A percentile compares a stretch with the other conserved stretches of the same genome.
These are phyloP conservation scores for Drosophila neotestacea DNA, from an alignment of 2,888 invertebrate species.

Conservation along the genomic window DNA sequence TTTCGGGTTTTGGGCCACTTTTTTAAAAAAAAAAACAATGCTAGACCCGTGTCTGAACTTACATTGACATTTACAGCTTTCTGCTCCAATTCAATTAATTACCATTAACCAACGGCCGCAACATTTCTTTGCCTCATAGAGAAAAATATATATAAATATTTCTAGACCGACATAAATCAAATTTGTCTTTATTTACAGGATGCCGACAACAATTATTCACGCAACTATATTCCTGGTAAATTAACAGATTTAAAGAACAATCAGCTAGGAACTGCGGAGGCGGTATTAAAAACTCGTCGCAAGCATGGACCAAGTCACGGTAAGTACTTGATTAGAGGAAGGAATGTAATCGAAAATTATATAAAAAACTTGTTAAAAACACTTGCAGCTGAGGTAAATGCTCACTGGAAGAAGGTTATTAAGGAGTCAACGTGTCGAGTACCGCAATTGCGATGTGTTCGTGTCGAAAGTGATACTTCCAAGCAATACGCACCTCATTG, in stretches of 20 bases:
- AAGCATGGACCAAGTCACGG: constrained; percentile 58
- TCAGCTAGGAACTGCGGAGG: constrained; percentile 80
- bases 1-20: neutral
- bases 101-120: constrained; percentile 29
- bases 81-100: constrained; percentile 51
- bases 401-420: constrained; percentile 77
- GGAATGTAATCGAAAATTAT: neutral
- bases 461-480: constrained; percentile 87
- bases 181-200: constrained; percentile 61
- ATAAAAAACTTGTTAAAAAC: neutral
- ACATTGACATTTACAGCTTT: constrained; percentile 27
- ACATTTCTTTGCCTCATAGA: constrained; percentile 25
- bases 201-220: constrained; percentile 77
- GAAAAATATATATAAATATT: neutral
- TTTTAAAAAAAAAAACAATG: neutral
- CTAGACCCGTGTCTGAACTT: neutral
- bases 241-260: constrained; percentile 81
- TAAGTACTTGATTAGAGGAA: constrained; percentile 7
- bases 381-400: constrained; percentile 79
- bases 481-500: constrained; percentile 94
- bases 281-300: constrained; percentile 77
- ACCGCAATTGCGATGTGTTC: constrained; percentile 91
- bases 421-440: constrained; percentile 79
- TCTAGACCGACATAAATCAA: constrained; percentile 28
- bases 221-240: constrained; percentile 80